Percentiles rank a stretch among this genome's conserved stretches.
phyloP scores from a whole-genome alignment of 2,888 invertebrate species.

The Cryptus viduatorius region DNA sequence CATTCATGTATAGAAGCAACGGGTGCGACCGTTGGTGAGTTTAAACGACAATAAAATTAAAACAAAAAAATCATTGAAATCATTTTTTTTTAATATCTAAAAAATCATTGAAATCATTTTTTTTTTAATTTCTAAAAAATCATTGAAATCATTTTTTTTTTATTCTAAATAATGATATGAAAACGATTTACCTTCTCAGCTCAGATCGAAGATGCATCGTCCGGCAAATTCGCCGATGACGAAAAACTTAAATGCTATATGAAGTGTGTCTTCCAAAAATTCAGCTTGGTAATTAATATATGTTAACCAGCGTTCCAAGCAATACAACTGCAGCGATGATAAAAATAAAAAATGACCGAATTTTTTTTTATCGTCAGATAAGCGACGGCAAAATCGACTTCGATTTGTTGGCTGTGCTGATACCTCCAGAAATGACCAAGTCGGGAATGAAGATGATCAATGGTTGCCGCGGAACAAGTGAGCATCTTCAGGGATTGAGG shows the following conservation, averaged over 20 bases:
- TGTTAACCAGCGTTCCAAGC: background rate
- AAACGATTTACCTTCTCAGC: background rate
- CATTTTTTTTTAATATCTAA: too few species aligned
- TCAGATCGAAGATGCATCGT: background rate
- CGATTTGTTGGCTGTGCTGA: conserved; percentile 63
- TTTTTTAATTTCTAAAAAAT: too few species aligned
- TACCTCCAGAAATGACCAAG: conserved; percentile 70
- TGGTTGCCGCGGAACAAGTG: conserved; percentile 69
- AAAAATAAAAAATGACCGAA: background rate
- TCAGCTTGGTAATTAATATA: conserved; percentile 71
- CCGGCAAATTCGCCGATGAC: background rate
- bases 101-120: too few species aligned
- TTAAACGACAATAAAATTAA: background rate
- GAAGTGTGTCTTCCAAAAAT: conserved; percentile 74
- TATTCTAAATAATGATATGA: too few species aligned
- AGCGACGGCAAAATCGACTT: conserved; percentile 66
- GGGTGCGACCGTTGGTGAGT: background rate
- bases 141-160: too few species aligned
- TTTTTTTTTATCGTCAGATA: conserved; percentile 4
- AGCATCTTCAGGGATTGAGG: conserved; percentile 59
- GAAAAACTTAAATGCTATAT: conserved; percentile 74
- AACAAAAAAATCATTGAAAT: background rate
- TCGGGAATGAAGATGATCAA: conserved; percentile 67
- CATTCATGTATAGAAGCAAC: background rate
- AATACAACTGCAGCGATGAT: too few species aligned